Conservation (phyloP, 1,140 invertebrate genomes). For the Wasmannia auropunctata region DNA sequence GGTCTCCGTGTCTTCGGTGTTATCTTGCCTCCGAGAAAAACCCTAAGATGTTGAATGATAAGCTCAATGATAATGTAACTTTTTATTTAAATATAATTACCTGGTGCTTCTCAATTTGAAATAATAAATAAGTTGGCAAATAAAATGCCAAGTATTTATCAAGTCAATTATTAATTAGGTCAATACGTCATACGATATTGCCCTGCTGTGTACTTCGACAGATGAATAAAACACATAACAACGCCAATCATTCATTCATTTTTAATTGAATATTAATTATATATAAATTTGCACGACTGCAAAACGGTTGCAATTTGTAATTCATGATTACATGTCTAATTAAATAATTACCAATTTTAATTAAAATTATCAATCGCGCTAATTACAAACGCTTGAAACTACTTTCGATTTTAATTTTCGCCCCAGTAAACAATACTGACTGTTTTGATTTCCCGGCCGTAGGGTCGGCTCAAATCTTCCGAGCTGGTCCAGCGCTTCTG, state of each 20-base stretch:
- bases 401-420: background rate
- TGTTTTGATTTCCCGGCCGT: conserved; percentile 7
- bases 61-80: background rate
- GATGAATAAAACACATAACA: background rate
- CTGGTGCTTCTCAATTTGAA: background rate
- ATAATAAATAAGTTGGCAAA: background rate
- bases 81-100: background rate
- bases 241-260: conserved; percentile 7
- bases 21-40: background rate
- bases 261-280: conserved; percentile 9
- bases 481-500: conserved; percentile 44
- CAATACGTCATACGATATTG: background rate
- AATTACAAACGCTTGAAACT: background rate
- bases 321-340: conserved; percentile 11
- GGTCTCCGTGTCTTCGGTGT: conserved; percentile 34
- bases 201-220: background rate
- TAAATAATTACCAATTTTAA: background rate
- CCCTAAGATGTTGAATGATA: conserved; percentile 14
- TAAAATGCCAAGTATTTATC: background rate
- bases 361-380: background rate
- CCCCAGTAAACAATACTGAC: background rate
- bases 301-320: background rate
- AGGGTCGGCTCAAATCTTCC: conserved; percentile 15
- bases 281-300: background rate
- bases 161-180: conserved; percentile 2